Conservation (phyloP, 2,888 invertebrate genomes). For the Byasa hedistus region DNA sequence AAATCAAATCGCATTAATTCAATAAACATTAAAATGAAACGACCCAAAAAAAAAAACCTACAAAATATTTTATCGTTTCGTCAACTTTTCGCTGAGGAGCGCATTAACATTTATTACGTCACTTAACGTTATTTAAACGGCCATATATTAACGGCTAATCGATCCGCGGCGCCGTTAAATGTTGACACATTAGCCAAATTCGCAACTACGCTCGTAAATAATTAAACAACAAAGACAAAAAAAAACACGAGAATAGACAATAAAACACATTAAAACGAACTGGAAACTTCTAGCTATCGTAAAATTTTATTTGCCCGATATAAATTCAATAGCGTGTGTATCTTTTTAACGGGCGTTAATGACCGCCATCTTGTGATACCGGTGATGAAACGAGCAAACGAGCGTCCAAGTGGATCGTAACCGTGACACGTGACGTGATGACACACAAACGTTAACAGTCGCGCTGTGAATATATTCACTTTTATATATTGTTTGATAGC, state of each 20-base stretch:
- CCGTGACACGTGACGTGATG: too few relatives aligned
- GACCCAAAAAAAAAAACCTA: too few relatives aligned
- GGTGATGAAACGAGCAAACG: constrained; percentile 7
- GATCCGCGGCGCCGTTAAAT: constrained; percentile 8
- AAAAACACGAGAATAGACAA: too few relatives aligned
- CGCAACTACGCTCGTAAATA: constrained; percentile 16
- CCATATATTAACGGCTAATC: neutral
- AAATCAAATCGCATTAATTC: too few relatives aligned
- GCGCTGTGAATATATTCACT: too few relatives aligned
- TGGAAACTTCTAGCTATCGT: constrained; percentile 19
- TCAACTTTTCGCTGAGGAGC: neutral
- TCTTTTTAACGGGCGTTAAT: constrained; percentile 14
- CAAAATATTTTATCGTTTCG: too few relatives aligned
- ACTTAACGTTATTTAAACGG: neutral
- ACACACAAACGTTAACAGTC: too few relatives aligned
- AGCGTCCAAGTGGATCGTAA: too few relatives aligned
- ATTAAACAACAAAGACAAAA: neutral
- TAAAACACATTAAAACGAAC: neutral
- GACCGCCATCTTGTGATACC: constrained; percentile 9
- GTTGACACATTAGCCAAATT: constrained; percentile 5
- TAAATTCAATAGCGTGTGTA: constrained; percentile 11
- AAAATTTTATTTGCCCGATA: constrained; percentile 22
- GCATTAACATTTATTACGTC: constrained; percentile 11
- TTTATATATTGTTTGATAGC: too few relatives aligned
- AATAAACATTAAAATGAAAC: too few relatives aligned